Evolutionary conservation across 2,113 vertebrate species (phyloP).

Genomic region (Mustela nigripes): DNA sequence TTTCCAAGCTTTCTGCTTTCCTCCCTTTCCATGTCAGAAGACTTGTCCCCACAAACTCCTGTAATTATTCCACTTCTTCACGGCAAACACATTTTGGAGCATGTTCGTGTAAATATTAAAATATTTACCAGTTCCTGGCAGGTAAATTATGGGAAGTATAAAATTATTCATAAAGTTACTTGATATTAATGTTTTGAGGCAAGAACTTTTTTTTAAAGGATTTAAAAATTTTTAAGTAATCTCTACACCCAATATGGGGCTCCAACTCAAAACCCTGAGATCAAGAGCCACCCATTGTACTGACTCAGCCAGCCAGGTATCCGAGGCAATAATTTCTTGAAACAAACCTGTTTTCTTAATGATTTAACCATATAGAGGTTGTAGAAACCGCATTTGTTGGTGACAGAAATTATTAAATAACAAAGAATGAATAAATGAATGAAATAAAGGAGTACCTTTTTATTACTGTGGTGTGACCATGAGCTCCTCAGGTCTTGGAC

Average conservation of each 20-base stretch:
- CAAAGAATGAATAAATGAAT: neutral
- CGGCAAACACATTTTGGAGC: constrained; percentile 13
- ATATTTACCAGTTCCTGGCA: constrained; percentile 11
- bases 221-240: neutral
- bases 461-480: neutral
- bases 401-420: constrained; percentile 37
- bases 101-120: constrained; percentile 46
- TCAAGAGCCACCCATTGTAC: neutral
- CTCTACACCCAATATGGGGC: neutral
- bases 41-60: neutral
- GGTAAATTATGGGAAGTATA: neutral
- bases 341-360: neutral
- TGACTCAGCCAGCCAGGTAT: neutral
- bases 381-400: neutral
- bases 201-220: neutral
- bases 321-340: neutral
- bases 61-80: neutral
- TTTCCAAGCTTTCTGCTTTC: neutral
- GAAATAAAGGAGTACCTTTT: neutral
- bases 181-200: constrained; percentile 13
- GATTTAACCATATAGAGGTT: neutral
- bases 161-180: constrained; percentile 17
- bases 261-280: neutral
- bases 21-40: neutral
- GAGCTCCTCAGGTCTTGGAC: neutral